phyloP scores from a whole-genome alignment of 23 tunicate genomes.

The Diplosoma virens region DNA sequence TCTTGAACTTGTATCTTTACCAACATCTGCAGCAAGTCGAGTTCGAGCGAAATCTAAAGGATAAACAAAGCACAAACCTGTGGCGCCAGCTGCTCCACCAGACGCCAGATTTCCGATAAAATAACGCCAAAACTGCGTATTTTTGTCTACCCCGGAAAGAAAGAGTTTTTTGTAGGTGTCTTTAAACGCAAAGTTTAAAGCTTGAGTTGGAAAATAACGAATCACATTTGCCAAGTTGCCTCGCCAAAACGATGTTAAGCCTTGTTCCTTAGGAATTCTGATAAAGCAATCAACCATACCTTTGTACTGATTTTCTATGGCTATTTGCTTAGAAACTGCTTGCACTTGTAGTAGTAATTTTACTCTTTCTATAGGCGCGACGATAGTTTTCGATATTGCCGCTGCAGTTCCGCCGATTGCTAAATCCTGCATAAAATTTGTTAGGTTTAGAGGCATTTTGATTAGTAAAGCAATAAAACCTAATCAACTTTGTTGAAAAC shows the following conservation, averaged over 20 bases:
- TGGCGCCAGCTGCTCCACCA: conserved; percentile 95
- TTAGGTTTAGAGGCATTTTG: not conserved
- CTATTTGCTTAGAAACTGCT: conserved; percentile 53
- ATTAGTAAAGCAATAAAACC: too few relatives aligned
- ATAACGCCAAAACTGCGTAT: conserved; percentile 72
- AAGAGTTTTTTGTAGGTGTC: conserved; percentile 76
- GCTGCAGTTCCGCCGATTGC: conserved; percentile 89
- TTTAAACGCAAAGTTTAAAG: conserved; percentile 88
- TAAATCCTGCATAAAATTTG: conserved; percentile 34
- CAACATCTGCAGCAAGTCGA: conserved; percentile 81
- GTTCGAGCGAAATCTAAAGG: conserved; percentile 93
- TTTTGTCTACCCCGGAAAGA: conserved; percentile 73
- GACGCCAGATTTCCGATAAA: conserved; percentile 89
- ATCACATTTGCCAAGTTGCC: conserved; percentile 90
- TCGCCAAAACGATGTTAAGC: conserved; percentile 77
- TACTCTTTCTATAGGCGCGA: conserved; percentile 90
- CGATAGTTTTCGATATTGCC: conserved; percentile 83
- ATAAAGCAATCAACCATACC: conserved; percentile 76
- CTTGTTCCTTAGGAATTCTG: conserved; percentile 72
- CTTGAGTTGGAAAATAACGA: conserved; percentile 92
- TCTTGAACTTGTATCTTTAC: conserved; percentile 19
- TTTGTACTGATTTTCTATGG: conserved; percentile 49
- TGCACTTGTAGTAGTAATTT: conserved; percentile 85
- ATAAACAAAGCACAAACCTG: conserved; percentile 85
- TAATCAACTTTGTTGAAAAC: too few relatives aligned